A percentile compares a stretch with the other conserved stretches of the same genome.
Conservation (phyloP, 1,140 invertebrate genomes). For the Globodera rostochiensis region DNA sequence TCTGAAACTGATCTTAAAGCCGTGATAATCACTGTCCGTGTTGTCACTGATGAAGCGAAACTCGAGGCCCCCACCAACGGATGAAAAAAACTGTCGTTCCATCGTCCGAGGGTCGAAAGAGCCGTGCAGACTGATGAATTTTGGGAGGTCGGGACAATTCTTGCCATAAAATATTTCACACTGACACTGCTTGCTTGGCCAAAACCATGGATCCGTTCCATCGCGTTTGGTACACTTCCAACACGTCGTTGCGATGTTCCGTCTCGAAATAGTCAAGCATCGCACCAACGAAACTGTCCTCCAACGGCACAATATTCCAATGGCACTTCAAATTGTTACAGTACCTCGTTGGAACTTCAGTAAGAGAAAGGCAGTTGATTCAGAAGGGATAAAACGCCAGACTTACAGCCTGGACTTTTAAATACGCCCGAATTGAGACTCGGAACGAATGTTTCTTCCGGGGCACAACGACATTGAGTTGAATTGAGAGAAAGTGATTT, state of each 20-base stretch:
- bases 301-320: slow-evolving; percentile 21
- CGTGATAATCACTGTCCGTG: slow-evolving; percentile 18
- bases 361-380: background rate
- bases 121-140: slow-evolving; percentile 27
- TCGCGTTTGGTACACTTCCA: slow-evolving; percentile 35
- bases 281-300: slow-evolving; percentile 14
- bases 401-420: slow-evolving; percentile 31
- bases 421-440: slow-evolving; percentile 17
- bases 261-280: slow-evolving; percentile 24
- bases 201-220: slow-evolving; percentile 19
- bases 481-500: too few species aligned
- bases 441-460: slow-evolving; percentile 27
- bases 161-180: slow-evolving; percentile 5
- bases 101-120: background rate
- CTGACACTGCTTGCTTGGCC: slow-evolving; percentile 30
- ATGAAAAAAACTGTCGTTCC: slow-evolving; percentile 34
- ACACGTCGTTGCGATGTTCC: slow-evolving; percentile 22
- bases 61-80: slow-evolving; percentile 30
- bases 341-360: slow-evolving; percentile 27
- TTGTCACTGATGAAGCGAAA: slow-evolving; percentile 27
- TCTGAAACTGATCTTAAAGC: slow-evolving; percentile 30
- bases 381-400: background rate
- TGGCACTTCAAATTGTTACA: slow-evolving; percentile 35
- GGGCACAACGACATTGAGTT: too few species aligned
- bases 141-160: slow-evolving; percentile 1